phyloP scores from a whole-genome alignment of 2,113 vertebrate genomes.

The Laticauda laticaudata region DNA sequence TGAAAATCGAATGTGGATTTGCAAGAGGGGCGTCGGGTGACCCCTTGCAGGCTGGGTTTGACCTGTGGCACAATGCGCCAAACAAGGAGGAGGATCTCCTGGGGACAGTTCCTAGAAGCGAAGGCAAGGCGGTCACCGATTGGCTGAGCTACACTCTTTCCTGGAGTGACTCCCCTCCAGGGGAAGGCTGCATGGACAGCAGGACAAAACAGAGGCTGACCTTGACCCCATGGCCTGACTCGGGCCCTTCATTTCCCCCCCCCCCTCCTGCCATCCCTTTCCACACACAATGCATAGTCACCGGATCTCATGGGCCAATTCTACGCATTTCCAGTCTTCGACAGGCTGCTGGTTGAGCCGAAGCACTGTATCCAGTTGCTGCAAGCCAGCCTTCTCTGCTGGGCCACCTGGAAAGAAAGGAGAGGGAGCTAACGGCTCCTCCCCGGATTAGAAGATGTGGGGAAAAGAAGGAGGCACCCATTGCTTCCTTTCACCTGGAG shows the following conservation, averaged over 20 bases:
- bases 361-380: conserved; percentile 87
- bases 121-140: too few relatives aligned
- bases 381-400: conserved; percentile 88
- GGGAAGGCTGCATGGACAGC: neutral
- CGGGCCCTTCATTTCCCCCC: neutral
- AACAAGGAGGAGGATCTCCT: conserved; percentile 87
- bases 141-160: neutral
- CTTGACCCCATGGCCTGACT: neutral
- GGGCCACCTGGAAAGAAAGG: conserved; percentile 79
- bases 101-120: conserved; percentile 79
- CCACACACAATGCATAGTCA: conserved; percentile 41
- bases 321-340: conserved; percentile 94
- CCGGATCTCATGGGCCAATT: conserved; percentile 92
- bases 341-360: conserved; percentile 90
- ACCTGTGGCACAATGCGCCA: conserved; percentile 86
- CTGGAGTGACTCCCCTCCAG: neutral
- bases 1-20: conserved; percentile 82
- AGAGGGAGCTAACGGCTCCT: neutral
- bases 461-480: neutral
- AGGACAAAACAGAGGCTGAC: neutral
- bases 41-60: conserved; percentile 78
- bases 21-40: conserved; percentile 83
- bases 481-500: neutral
- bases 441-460: neutral
- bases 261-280: neutral